phyloP scores from a whole-genome alignment of 2,888 invertebrate genomes.

The Eupithecia centaureata region DNA sequence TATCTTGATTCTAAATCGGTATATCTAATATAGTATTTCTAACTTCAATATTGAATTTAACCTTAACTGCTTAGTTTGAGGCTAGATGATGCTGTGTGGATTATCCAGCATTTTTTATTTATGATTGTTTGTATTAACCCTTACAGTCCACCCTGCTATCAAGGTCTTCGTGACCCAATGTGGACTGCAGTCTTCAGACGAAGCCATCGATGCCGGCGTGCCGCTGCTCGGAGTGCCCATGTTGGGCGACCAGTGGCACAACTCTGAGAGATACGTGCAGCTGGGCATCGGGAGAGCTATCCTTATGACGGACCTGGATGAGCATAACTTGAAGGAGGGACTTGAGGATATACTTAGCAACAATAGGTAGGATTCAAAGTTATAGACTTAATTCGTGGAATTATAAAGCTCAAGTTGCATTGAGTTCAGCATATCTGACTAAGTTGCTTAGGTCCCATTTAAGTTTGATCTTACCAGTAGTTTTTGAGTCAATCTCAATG shows the following conservation, averaged over 20 bases:
- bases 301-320: neutral
- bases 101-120: neutral
- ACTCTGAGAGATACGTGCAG: constrained; percentile 44
- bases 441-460: too few relatives aligned
- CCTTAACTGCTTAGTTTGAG: too few relatives aligned
- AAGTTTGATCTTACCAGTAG: too few relatives aligned
- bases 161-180: constrained; percentile 70
- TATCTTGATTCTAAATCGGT: too few relatives aligned
- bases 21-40: too few relatives aligned
- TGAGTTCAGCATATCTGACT: too few relatives aligned
- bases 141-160: constrained; percentile 62
- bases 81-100: neutral
- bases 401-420: too few relatives aligned
- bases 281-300: constrained; percentile 41
- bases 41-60: too few relatives aligned
- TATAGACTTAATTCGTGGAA: neutral
- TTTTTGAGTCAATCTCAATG: too few relatives aligned
- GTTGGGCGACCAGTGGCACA: constrained; percentile 60
- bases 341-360: neutral
- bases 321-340: neutral
- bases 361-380: neutral
- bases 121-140: neutral
- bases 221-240: constrained; percentile 65
- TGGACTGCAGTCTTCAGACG: constrained; percentile 67
- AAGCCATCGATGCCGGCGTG: constrained; percentile 60